Evolutionary conservation across 2,113 vertebrate genomes (phyloP).

Genomic region (Paramisgurnus dabryanus): DNA sequence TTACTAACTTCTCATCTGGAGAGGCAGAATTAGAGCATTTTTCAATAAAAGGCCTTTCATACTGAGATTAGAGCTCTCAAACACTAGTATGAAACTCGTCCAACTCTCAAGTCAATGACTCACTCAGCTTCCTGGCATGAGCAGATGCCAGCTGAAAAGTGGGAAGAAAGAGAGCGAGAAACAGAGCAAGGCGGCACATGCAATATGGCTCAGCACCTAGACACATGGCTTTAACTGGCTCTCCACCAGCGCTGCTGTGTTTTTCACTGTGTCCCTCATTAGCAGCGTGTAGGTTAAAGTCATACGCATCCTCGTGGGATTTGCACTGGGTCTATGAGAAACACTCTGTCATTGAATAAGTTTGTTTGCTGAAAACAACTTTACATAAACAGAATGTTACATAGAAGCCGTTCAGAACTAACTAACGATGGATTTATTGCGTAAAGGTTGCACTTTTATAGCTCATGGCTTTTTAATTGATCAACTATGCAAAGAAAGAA

Average conservation of each 20-base stretch:
- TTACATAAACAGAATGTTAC: constrained; percentile 19
- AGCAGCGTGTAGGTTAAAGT: constrained; percentile 44
- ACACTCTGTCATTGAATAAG: constrained; percentile 23
- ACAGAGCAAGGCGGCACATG: constrained; percentile 46
- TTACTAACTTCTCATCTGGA: constrained; percentile 58
- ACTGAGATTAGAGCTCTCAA: constrained; percentile 59
- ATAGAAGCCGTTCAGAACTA: neutral
- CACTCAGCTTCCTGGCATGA: constrained; percentile 59
- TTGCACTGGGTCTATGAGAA: neutral
- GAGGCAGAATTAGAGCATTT: constrained; percentile 58
- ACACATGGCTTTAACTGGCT: constrained; percentile 57
- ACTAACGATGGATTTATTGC: too few relatives aligned
- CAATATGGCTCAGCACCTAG: constrained; percentile 43
- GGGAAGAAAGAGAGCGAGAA: constrained; percentile 40
- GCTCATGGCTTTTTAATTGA: too few relatives aligned
- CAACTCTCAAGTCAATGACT: constrained; percentile 62
- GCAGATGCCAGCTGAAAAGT: constrained; percentile 57
- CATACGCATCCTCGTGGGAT: constrained; percentile 7
- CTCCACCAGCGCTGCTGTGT: constrained; percentile 35
- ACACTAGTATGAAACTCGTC: constrained; percentile 56
- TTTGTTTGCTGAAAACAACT: constrained; percentile 31
- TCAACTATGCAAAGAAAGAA: too few relatives aligned
- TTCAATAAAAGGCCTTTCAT: constrained; percentile 59
- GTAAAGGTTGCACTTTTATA: too few relatives aligned
- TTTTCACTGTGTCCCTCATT: constrained; percentile 41